Base-by-base conservation (phyloP, 1,140 invertebrate species). In the Zeugodacus cucurbitae region DNA sequence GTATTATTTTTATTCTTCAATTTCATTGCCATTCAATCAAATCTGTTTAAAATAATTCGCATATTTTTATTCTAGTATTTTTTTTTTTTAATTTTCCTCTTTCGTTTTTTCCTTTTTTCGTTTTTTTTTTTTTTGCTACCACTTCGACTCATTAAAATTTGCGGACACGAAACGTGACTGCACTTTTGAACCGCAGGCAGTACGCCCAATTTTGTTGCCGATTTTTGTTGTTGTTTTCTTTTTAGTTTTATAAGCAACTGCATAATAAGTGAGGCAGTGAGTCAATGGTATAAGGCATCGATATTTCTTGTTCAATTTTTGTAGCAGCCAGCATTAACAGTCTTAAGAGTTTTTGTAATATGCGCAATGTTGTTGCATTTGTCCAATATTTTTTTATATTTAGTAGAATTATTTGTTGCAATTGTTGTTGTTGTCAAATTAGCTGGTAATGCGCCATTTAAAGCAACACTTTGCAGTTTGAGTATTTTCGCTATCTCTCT, bases 121-220 rank as follows among this genome's bases (percentile, higher is more conserved):
- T 54, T 17, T 17, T 48, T 48, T 48, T 48, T 14, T 17, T 48
- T 48, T 10, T 4, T 26, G n/a, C 44, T 22, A n/a, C 37, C 48
- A 82, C 74, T 82, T 54, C 10, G 74, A 11, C 74, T 82, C 74
- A 82, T 82, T 82, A 82, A 82, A 82, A 54, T 82, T 82, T 82
- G 37, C 74, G n/a, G 41, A 82, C 74, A 82, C 37, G 74, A 82
- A 82, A 82, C 74, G 74, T 82, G 74, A 82, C 74, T 82, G 74
- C 74, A 82, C 74, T 82, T 82, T 82, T 82, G 74, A 82, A 82
- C 74, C 29, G 41, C 41, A n/a, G 2, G 8, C n/a, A 82, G 74
- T 48, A 82, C 74, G 41, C 74, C 74, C 74, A 82, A 82, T 82
- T 82, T 82, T 82, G 74, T 82, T 48, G 41, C 74, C 41, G 48